A percentile compares a stretch with the other conserved stretches of the same genome.
Conservation (phyloP, 64 coral and sea anemone genomes). For the Hydrozoanthus tunicans region DNA sequence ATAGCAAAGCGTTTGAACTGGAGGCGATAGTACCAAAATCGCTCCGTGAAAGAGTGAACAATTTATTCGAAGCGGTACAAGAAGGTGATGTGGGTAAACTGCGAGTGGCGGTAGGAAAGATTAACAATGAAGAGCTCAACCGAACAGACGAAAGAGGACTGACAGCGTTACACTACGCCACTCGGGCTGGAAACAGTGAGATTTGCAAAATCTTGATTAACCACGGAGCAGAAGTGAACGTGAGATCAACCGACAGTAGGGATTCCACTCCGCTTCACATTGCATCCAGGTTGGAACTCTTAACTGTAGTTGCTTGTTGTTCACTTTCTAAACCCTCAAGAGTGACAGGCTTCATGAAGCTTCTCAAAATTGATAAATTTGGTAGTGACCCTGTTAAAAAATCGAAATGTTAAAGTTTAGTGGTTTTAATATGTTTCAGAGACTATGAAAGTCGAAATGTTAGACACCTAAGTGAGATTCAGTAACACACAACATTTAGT, state of each 20-base stretch:
- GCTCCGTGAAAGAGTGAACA: slow-evolving; percentile 10
- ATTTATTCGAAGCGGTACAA: slow-evolving; percentile 36
- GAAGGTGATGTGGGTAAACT: slow-evolving; percentile 39
- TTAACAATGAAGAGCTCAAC: slow-evolving; percentile 47
- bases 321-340: no score
- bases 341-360: no score
- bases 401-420: no score
- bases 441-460: no score
- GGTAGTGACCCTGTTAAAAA: no score
- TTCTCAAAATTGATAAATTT: no score
- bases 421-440: no score
- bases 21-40: slow-evolving; percentile 25
- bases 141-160: slow-evolving; percentile 22
- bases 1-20: not conserved
- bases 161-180: slow-evolving; percentile 16
- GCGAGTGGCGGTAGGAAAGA: not conserved
- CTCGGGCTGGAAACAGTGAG: not conserved
- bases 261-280: slow-evolving; percentile 51
- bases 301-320: not conserved
- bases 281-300: slow-evolving; percentile 24
- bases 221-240: slow-evolving; percentile 22
- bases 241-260: slow-evolving; percentile 22
- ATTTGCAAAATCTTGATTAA: slow-evolving; percentile 35
- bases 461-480: no score
- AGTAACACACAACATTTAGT: no score